Evolutionary conservation across 2,113 vertebrate species (phyloP), one percentile per base, ranked within the genome.

Genomic region (Rhabdomys dilectus): DNA sequence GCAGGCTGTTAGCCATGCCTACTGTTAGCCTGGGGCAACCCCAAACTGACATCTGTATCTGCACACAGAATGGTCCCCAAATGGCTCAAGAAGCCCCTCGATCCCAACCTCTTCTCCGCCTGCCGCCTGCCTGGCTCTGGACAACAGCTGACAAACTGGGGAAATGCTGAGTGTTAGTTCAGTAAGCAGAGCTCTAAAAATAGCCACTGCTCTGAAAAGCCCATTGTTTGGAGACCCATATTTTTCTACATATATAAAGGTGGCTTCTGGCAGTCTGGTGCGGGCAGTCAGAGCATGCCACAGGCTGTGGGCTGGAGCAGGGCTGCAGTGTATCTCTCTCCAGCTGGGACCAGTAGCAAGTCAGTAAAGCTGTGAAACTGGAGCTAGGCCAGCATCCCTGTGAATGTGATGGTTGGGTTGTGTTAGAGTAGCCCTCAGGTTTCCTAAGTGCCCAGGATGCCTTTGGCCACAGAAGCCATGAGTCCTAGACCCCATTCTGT

Each of bases 101-200:
- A 10, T 58, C 82, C 51, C 34, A 17, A 9, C 29, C 36, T 39
- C 34, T 45, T 16, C 5, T 66, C 39, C 58, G 51, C 36, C 5
- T 5, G 53, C 24, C 0, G 0, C 48, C 68, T 21, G 81, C 68
- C 58, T 26, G 2, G 51, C 64, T 78, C 0, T 66, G 29, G 22
- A 42, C 62, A 42, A 80, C 96, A 80, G 93, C 97, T 91, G 97
- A 89, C 73, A 80, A 31, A 2, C 12, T 75, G 1, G 51, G 88
- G 84, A 73, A 60, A 82, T 60, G 91, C 45, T 95, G 81, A 66
- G 13, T 48, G 85, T 58, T 42, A 7, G 17, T 70, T 85, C 78
- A 42, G 26, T 21, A 39, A 91, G 81, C 51, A 88, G 62, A 29
- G 75, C 22, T 66, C 91, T 96, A 96, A 78, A 95, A 97, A 96